Evolutionary conservation across 1,140 invertebrate genomes (phyloP).

Genomic region (Drosophila neocordata): DNA sequence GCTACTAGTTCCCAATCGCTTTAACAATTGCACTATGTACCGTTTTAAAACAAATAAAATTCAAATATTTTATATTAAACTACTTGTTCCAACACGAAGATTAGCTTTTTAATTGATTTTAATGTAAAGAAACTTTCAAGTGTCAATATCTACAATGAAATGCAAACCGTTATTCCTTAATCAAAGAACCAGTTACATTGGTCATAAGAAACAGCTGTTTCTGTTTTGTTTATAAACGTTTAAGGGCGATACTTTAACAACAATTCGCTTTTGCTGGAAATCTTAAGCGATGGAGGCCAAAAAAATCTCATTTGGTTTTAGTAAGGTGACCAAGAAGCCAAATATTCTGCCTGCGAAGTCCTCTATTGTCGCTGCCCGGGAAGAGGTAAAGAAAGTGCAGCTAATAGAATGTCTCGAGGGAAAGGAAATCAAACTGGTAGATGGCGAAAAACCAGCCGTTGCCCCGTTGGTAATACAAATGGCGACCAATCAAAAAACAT

Average conservation of each 20-base stretch:
- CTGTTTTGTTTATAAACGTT: slow-evolving; percentile 65
- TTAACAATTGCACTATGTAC: no score
- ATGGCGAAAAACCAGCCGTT: slow-evolving; percentile 84
- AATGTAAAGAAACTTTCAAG: no score
- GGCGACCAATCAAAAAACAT: slow-evolving; percentile 84
- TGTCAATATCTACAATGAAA: no score
- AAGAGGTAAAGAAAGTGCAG: slow-evolving; percentile 84
- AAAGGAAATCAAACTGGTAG: slow-evolving; percentile 88
- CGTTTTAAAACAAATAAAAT: no score
- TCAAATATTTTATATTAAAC: no score
- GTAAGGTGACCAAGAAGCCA: slow-evolving; percentile 87
- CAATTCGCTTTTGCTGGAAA: neutral
- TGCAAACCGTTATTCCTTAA: no score
- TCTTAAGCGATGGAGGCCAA: slow-evolving; percentile 83
- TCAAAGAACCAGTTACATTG: neutral
- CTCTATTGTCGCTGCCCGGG: slow-evolving; percentile 57
- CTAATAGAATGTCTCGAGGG: slow-evolving; percentile 90
- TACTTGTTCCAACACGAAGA: no score
- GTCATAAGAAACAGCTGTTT: slow-evolving; percentile 55
- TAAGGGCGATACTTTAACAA: slow-evolving; percentile 31
- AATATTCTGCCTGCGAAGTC: slow-evolving; percentile 82
- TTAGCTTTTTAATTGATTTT: no score
- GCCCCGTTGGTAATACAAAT: slow-evolving; percentile 87
- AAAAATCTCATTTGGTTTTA: slow-evolving; percentile 91
- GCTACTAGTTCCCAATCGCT: no score